Base-by-base conservation (phyloP, 2,113 vertebrate genomes). In the Anoplopoma fimbria region DNA sequence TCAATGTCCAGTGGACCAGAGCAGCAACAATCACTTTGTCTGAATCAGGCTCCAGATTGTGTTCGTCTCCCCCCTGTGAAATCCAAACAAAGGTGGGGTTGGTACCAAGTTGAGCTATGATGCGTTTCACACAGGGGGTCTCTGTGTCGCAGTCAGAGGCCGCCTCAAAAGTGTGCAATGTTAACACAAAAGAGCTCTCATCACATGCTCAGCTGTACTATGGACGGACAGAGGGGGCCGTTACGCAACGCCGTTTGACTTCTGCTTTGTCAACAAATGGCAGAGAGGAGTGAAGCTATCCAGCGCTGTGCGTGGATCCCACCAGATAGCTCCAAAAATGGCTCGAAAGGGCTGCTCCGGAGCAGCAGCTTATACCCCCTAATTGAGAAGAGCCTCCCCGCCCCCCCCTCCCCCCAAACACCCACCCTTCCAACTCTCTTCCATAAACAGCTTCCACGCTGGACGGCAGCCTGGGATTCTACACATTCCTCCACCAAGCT, bases 301-400 rank as follows among this genome's bases (percentile, higher is more conserved):
- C 92, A 87, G 88, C 25, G 29, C 86, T 61, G 87, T 9, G 60
- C 4, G 78, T 45, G 76, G 88, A 90, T 92, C 89, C 86, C 83
- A 87, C 79, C 87, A 87, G 91, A 94, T 68, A 95, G 94, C 93
- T 95, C 95, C 95, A 94, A 95, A 96, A 93, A 96, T 92, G 95
- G 95, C 86, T 91, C 45, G 91, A 90, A 91, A 88, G 87, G 88
- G 87, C 83, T 15, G 75, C 91, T 75, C 69, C 31, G 10, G 80
- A 91, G 91, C 91, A 73, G 83, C 81, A 85, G 92, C 91, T 91
- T 84, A 84, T 85, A 83, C 55, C 91, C 58, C 87, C 89, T 93
- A 93, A 94, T 91, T 89, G 91, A 90, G 89, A 80, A 63, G 63
- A 88, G 45, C 77, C 73, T 69, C 83, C 75, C 85, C 51, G 57